These are phyloP conservation scores for Epiblema foenella DNA, from an alignment of 2,888 invertebrate species.

Conservation along the genomic window DNA sequence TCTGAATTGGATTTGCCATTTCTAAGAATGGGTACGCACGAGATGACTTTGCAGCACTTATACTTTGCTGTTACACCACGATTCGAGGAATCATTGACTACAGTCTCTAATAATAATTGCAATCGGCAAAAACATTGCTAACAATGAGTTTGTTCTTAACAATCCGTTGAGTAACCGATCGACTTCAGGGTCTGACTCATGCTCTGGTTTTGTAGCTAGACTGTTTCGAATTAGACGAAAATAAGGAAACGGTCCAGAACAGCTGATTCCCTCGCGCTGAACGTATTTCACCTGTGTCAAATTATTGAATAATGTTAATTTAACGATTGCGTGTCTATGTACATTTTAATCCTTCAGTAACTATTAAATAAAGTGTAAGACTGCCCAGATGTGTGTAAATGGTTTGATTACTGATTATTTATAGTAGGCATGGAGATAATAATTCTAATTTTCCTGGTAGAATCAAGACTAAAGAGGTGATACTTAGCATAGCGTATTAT, in stretches of 20 bases:
- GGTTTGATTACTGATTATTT: neutral
- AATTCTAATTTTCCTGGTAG: conserved; percentile 34
- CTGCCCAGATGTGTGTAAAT: neutral
- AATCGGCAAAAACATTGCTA: conserved; percentile 70
- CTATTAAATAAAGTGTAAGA: neutral
- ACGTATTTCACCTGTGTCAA: neutral
- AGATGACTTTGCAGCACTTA: conserved; percentile 51
- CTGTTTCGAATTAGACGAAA: conserved; percentile 19
- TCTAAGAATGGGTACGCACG: conserved; percentile 48
- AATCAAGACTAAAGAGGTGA: conserved; percentile 47
- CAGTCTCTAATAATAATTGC: conserved; percentile 66
- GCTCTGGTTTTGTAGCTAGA: conserved; percentile 45
- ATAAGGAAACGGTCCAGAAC: conserved; percentile 14
- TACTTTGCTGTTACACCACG: conserved; percentile 50
- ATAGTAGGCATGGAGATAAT: neutral
- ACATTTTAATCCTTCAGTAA: neutral
- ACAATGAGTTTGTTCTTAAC: conserved; percentile 74
- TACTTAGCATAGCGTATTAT: conserved; percentile 47
- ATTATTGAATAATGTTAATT: neutral
- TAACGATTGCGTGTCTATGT: neutral
- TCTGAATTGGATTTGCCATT: conserved; percentile 16
- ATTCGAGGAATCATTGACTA: conserved; percentile 57
- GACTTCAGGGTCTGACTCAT: conserved; percentile 68
- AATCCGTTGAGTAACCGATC: conserved; percentile 69
- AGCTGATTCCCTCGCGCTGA: neutral